Percentiles rank a stretch among this genome's conserved stretches.
phyloP scores from a whole-genome alignment of 2,888 invertebrate species.

The Leucophenga maculata region DNA sequence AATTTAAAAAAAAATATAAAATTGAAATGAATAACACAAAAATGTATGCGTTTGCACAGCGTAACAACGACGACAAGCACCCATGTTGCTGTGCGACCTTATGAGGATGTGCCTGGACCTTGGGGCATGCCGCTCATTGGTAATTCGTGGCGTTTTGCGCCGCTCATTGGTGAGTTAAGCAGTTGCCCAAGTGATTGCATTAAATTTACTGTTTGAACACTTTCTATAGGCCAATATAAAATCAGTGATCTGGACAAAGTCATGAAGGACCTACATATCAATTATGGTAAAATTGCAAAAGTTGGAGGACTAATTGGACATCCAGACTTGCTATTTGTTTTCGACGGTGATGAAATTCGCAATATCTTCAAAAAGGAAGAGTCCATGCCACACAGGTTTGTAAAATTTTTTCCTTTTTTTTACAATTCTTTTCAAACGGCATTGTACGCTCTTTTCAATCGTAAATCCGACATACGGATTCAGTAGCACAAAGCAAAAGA shows the following conservation, averaged over 20 bases:
- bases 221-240: conserved; percentile 74
- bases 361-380: conserved; percentile 81
- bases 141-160: conserved; percentile 86
- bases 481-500: no score
- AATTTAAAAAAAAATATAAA: background rate
- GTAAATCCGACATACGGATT: no score
- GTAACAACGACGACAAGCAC: conserved; percentile 32
- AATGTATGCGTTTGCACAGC: conserved; percentile 33
- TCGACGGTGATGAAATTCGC: conserved; percentile 82
- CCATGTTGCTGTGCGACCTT: conserved; percentile 71
- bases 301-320: conserved; percentile 83
- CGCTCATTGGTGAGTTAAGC: conserved; percentile 74
- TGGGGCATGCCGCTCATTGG: conserved; percentile 82
- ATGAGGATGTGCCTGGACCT: conserved; percentile 82
- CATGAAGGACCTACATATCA: conserved; percentile 74
- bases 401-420: background rate
- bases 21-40: background rate
- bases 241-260: conserved; percentile 76
- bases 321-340: conserved; percentile 82
- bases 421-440: no score
- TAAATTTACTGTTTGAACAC: conserved; percentile 31
- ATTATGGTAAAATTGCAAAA: conserved; percentile 77
- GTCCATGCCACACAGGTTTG: conserved; percentile 77
- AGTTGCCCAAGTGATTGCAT: no score
- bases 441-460: no score